Evolutionary conservation across 2,888 invertebrate species (phyloP), one percentile per base, ranked within the genome.

Genomic region (Petrolisthes cinctipes): DNA sequence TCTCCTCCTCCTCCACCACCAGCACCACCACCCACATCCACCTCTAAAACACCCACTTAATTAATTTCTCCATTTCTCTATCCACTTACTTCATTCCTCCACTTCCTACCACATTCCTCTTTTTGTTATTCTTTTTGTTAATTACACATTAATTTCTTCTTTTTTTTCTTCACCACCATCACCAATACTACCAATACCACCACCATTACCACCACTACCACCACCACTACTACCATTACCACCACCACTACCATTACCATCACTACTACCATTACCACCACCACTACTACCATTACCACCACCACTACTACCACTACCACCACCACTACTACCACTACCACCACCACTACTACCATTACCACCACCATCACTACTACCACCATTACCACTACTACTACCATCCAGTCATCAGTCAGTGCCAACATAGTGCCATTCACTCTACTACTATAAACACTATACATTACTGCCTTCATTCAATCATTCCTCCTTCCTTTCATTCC

Each of bases 351-450:
- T n/a, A 71, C n/a, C n/a, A 71, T 71, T n/a, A 17, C 71, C 71
- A 71, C n/a, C 71, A 71, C 71, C n/a, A 71, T 11, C 71, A 71
- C 71, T n/a, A 71, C n/a, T n/a, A 71, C 71, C 71, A 71, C n/a
- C n/a, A n/a, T n/a, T n/a, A 37, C 71, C 37, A 37, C 2, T 20
- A 71, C 20, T 4, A 71, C 71, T 71, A 71, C 14, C n/a, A 71
- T n/a, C 4, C 14, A n/a, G 1, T 71, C n/a, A 11, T 20, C 71
- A 71, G 71, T n/a, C 71, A 61, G 11, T 61, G 17, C 61, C 61
- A 61, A 11, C 61, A 61, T 61, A 37, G 37, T 37, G 37, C 37
- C 37, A 37, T 37, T 37, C 37, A 37, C 37, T 37, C 37, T 37
- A 37, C 37, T 37, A 37, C 37, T 37, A 37, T 37, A 37, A 37